phyloP scores from a whole-genome alignment of 1,140 invertebrate species.

The Pectinophora gossypiella region DNA sequence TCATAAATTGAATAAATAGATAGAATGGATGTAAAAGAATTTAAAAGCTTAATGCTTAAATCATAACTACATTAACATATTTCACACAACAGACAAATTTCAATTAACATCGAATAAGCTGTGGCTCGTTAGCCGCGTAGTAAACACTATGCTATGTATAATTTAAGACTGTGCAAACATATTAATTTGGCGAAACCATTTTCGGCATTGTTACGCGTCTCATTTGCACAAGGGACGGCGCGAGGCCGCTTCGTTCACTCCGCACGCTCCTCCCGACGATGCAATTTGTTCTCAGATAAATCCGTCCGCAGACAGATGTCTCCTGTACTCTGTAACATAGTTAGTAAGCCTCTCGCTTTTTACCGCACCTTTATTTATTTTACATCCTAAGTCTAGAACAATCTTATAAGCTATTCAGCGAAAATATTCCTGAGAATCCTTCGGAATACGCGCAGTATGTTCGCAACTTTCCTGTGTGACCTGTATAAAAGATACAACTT shows the following conservation, averaged over 20 bases:
- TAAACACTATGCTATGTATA: not conserved
- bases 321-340: slow-evolving; percentile 29
- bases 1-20: too few species aligned
- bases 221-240: slow-evolving; percentile 48
- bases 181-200: slow-evolving; percentile 43
- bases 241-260: slow-evolving; percentile 11
- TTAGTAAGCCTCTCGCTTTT: slow-evolving; percentile 26
- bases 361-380: slow-evolving; percentile 7
- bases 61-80: not conserved
- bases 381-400: not conserved
- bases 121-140: not conserved
- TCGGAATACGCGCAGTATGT: too few species aligned
- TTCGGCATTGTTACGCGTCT: slow-evolving; percentile 38
- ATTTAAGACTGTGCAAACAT: slow-evolving; percentile 30
- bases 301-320: slow-evolving; percentile 55
- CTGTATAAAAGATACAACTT: too few species aligned
- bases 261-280: slow-evolving; percentile 23
- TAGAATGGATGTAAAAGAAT: not conserved
- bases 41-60: not conserved
- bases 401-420: not conserved
- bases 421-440: too few species aligned
- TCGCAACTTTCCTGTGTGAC: too few species aligned
- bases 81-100: not conserved
- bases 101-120: not conserved
- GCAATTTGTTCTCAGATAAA: slow-evolving; percentile 63